Base-by-base conservation (phyloP, 2,797 vertebrate genomes). In the Phoxinus dragarum region DNA sequence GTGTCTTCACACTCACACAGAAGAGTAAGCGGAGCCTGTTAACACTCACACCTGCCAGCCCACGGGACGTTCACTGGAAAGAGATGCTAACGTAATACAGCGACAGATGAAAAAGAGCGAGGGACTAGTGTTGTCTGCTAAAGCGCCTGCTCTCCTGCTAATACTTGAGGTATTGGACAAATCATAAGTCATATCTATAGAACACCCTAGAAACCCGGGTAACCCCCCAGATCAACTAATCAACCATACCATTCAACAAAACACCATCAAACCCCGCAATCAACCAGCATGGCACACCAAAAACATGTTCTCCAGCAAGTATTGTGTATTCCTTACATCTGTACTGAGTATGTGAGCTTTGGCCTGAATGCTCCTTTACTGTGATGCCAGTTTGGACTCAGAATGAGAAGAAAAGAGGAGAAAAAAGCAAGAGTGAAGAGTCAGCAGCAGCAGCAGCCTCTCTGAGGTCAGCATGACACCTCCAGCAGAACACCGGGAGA, bases 401-500 rank as follows among this genome's bases (percentile, higher is more conserved):
- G 64, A 52, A 47, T 23, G 9, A 49, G 42, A 16, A 66, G 64
- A 66, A 34, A 66, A 66, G 61, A 66, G 14, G 16, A 66, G 27
- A 31, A 31, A 27, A 59, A 64, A 31, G 27, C 34, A 6, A 66
- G 64, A 66, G 6, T 66, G 27, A 34, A 66, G 27, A 34, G 64
- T 66, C 64, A 66, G 64, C 42, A 47, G n/a, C n/a, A 49, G 10
- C 4, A 40, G 77, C 77, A 36, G 42, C 44, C 40, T 64, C 78
- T 81, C 66, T 81, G 44, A 71, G 66, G 66, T 81, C 79, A 81
- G 66, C 66, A 61, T n/a, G 40, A 64, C 81, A 73, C 80, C 68
- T 72, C 40, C 81, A 61, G 81, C 54, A 34, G 40, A 59, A 71
- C 59, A 67, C 38, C 27, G 38, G 64, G 81, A 56, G 75, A 59